Conservation (phyloP, 2,797 vertebrate genomes). For the Propithecus perrieri region DNA sequence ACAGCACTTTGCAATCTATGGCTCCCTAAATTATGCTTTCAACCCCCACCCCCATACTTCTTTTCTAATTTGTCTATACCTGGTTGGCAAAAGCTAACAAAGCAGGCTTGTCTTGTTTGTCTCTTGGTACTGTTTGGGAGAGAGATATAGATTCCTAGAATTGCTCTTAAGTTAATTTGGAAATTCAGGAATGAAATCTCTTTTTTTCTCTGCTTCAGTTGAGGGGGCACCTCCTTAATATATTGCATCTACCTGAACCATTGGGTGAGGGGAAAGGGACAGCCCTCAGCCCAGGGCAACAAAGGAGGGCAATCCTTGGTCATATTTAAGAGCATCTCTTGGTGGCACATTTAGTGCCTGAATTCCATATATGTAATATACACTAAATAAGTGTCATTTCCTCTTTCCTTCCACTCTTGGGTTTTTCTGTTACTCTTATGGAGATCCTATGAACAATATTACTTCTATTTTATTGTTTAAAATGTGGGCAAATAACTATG, state of each 20-base stretch:
- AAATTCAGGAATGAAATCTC: neutral
- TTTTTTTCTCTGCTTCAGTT: neutral
- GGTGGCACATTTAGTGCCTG: neutral
- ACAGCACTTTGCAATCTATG: neutral
- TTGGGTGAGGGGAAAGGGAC: neutral
- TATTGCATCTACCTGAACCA: neutral
- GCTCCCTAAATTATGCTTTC: neutral
- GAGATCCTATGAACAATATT: neutral
- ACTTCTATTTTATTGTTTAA: neutral
- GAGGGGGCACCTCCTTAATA: neutral
- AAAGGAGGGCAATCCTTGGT: neutral
- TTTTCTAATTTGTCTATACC: neutral
- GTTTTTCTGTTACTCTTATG: neutral
- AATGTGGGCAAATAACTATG: neutral
- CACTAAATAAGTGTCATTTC: neutral
- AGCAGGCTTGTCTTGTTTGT: neutral
- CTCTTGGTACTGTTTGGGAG: neutral
- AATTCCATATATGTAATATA: neutral
- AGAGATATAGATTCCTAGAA: neutral
- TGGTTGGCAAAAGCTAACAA: neutral
- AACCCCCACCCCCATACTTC: too few species aligned
- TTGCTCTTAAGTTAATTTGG: neutral
- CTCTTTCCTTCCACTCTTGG: neutral
- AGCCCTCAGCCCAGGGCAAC: neutral
- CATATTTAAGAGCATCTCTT: neutral